A percentile compares a stretch with the other conserved stretches of the same genome.
Conservation (phyloP, 2,797 vertebrate species). For the Dromococcyx pavoninus region DNA sequence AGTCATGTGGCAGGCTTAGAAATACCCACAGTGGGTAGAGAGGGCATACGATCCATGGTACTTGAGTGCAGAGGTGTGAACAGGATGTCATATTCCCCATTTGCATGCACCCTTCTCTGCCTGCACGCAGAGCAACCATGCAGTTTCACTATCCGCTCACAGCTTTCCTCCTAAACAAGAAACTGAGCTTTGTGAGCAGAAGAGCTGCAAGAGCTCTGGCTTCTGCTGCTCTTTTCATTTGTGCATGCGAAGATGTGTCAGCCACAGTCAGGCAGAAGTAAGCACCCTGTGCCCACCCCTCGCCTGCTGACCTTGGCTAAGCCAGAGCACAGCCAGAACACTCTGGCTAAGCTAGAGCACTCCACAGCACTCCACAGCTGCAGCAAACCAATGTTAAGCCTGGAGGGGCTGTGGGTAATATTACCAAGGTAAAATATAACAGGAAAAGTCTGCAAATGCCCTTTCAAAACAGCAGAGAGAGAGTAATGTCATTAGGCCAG, state of each 20-base stretch:
- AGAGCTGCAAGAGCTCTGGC: neutral
- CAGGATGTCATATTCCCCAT: neutral
- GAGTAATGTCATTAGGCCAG: constrained; percentile 55
- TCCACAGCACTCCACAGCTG: neutral
- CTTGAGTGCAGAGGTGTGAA: neutral
- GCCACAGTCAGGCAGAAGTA: fast-evolving
- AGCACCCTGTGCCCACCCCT: neutral
- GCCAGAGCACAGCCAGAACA: neutral
- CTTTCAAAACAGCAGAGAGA: constrained; percentile 64
- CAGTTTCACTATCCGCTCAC: neutral
- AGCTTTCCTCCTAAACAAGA: neutral
- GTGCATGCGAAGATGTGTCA: neutral
- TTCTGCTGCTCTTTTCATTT: neutral
- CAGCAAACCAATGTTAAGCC: constrained; percentile 47
- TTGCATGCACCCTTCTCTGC: neutral
- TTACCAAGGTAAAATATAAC: constrained; percentile 68
- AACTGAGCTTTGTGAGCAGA: neutral
- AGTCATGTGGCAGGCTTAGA: neutral
- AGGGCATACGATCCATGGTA: fast-evolving
- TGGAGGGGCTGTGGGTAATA: constrained; percentile 42
- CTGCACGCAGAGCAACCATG: fast-evolving
- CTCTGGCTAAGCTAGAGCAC: neutral
- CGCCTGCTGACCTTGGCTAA: fast-evolving
- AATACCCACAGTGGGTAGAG: neutral
- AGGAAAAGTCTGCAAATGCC: constrained; percentile 59